Base-by-base conservation (phyloP, 2,797 vertebrate genomes). In the Spatula versicolor region DNA sequence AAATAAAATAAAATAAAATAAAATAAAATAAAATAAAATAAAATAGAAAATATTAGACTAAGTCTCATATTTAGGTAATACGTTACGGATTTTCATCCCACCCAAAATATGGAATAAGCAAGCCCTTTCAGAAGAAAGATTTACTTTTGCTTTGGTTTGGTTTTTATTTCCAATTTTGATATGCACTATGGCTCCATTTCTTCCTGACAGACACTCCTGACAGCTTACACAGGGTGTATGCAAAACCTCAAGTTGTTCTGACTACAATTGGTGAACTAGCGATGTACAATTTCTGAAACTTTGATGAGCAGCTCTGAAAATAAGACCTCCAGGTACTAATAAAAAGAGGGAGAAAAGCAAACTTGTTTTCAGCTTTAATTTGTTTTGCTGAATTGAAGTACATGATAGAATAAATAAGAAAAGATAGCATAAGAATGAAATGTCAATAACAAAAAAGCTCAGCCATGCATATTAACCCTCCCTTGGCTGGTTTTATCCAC, bases 311-410 rank as follows among this genome's bases (percentile, higher is more conserved):
- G 31, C 16, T 66, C 58, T 60, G 52, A 80, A 95, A 79, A 86
- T 7, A 90, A 46, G 50, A 84, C n/a, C 35, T 92, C 33, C 19
- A 72, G n/a, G 46, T 62, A n/a, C 30, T 58, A 89, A 56, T 18
- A 84, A 64, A 9, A 73, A 45, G 7, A 68, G 14, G 45, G 11
- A 30, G 13, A 46, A 58, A 91, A 84, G 8, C 17, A 92, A 93
- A 52, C 41, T 68, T 75, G 11, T 68, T 85, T 87, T 81, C 82
- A 87, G 62, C 9, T 93, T 87, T 73, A 35, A 81, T 91, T 90
- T 93, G 60, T 78, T 95, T 92, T 72, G 37, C 58, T 80, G 25
- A 71, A 43, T 21, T 77, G 76, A 87, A 95, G 86, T 11, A 76
- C 6, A 4, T 16, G 26, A 77, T 21, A 55, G 78, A 37, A 81